Base-by-base conservation (phyloP, 2,113 vertebrate species). In the Carassius gibelio region DNA sequence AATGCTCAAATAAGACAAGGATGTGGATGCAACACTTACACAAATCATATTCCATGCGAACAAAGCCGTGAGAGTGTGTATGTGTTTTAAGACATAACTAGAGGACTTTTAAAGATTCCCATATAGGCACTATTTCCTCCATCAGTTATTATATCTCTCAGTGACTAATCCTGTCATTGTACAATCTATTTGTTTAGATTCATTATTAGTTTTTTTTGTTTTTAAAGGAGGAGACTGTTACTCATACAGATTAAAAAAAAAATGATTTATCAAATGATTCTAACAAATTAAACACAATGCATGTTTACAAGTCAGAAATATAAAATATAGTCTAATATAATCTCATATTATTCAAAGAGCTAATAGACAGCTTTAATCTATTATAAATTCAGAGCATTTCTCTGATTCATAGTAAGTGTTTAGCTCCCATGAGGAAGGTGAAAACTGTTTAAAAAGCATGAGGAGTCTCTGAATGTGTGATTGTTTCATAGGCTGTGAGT, bases 401-500 rank as follows among this genome's bases (percentile, higher is more conserved):
- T 80, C 59, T 64, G 36, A 64, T 42, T n/a, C 10, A 23, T 42
- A 19, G 42, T 42, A n/a, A 45, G 71, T 15, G 71, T 82, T 88
- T 72, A 59, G 50, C 75, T 87, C 83, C 81, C 84, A 59, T 66
- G 59, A 82, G 74, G 30, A 88, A 72, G 72, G 72, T 68, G 34
- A 30, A 75, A 83, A n/a, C n/a, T n/a, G n/a, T 86, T 75, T 74
- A 4, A 55, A 84, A 85, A 85, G 26, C 50, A 82, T 38, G 69
- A 66, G 72, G 61, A 64, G 48, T 75, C 38, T 38, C 36, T 84
- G 85, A 69, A 82, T 91, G 72, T 79, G 88, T 88, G 93, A 96
- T 96, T 96, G 96, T 95, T 77, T 91, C 93, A 92, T 94, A 90
- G 93, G 94, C 93, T 95, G 93, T 92, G 94, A 90, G 93, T 94